Evolutionary conservation across 1,140 invertebrate species (phyloP).

Genomic region (Euura saliciscinereae): DNA sequence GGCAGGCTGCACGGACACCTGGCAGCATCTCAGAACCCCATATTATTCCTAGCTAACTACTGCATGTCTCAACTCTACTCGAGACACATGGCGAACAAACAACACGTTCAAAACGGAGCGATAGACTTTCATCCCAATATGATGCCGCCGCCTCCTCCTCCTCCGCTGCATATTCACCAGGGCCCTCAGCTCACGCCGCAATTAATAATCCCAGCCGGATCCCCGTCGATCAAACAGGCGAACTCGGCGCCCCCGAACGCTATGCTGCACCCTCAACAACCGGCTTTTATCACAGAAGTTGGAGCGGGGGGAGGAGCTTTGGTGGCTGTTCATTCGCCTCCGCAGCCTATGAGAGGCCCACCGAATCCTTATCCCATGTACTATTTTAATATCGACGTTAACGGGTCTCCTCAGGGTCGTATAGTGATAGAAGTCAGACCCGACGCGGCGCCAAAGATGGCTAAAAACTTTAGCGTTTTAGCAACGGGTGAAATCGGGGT

Average conservation of each 20-base stretch:
- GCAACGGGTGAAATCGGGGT: constrained; percentile 80
- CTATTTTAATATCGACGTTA: constrained; percentile 79
- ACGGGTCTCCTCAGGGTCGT: constrained; percentile 72
- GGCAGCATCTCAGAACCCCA: constrained; percentile 63
- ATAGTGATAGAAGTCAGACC: constrained; percentile 84
- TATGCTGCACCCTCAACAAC: constrained; percentile 49
- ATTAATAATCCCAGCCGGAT: constrained; percentile 51
- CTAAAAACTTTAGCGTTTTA: constrained; percentile 85
- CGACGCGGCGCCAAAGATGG: constrained; percentile 88
- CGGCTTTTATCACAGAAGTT: constrained; percentile 46
- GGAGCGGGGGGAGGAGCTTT: constrained; percentile 48
- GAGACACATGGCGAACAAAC: constrained; percentile 67
- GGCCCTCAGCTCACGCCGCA: constrained; percentile 43
- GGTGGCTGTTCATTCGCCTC: constrained; percentile 54
- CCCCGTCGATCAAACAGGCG: constrained; percentile 49
- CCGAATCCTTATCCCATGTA: constrained; percentile 71
- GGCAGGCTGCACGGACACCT: constrained; percentile 51
- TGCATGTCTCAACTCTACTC: constrained; percentile 77
- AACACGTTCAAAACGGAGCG: constrained; percentile 62
- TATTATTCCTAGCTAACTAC: constrained; percentile 75
- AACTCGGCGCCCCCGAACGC: constrained; percentile 45
- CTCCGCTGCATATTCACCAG: constrained; percentile 46
- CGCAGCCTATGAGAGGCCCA: constrained; percentile 53
- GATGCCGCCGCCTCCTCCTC: constrained; percentile 42
- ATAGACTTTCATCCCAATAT: constrained; percentile 60